A percentile compares a stretch with the other conserved stretches of the same genome.
These are phyloP conservation scores for Apogon hyalosoma DNA, from an alignment of 2,797 vertebrate species.

Conservation along the genomic window DNA sequence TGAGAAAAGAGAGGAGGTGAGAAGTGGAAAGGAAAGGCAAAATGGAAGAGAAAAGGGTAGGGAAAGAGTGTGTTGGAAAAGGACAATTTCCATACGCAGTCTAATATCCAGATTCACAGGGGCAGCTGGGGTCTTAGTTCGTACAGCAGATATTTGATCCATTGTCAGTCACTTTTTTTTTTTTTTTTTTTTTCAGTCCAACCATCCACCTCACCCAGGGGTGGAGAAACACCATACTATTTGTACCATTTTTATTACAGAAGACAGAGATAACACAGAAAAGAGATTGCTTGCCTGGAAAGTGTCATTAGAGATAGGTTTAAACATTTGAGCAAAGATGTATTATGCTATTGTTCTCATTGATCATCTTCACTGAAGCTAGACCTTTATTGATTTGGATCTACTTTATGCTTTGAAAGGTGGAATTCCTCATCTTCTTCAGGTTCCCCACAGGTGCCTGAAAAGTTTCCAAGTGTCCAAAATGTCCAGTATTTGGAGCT, in stretches of 20 bases:
- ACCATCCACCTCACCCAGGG: background rate
- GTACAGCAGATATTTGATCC: background rate
- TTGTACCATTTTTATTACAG: background rate
- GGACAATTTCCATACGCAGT: background rate
- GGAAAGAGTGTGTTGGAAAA: conserved; percentile 25
- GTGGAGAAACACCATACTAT: background rate
- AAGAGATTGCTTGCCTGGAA: background rate
- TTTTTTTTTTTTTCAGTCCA: background rate
- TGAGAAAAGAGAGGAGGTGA: conserved; percentile 66
- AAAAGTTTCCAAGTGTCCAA: no score
- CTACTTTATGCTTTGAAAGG: no score
- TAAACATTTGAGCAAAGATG: no score
- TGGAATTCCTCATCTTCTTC: no score
- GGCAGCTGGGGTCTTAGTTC: conserved; percentile 5
- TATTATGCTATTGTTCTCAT: no score
- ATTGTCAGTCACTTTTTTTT: background rate
- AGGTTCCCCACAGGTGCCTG: no score
- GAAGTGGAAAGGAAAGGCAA: conserved; percentile 48
- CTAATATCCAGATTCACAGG: conserved; percentile 19
- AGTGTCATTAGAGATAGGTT: no score
- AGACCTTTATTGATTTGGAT: no score
- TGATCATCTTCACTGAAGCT: no score
- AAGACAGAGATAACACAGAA: background rate
- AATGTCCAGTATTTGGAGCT: no score
- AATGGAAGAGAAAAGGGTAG: conserved; percentile 34